Percentiles rank a stretch among this genome's conserved stretches.
Evolutionary conservation across 2,888 invertebrate species (phyloP).

Genomic region (Ophraella communa): DNA sequence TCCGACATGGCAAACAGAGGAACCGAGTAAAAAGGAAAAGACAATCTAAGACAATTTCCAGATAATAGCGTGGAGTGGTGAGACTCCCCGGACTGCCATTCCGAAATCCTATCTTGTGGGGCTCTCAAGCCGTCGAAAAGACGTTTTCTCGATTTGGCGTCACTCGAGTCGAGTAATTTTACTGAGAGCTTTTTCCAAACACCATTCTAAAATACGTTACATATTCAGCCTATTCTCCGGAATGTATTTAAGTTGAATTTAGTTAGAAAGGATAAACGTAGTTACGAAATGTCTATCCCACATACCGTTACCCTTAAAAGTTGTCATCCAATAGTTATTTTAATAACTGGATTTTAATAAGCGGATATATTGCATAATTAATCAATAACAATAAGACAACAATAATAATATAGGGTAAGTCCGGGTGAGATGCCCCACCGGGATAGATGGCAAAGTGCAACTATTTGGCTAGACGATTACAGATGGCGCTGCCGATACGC

Average conservation of each 20-base stretch:
- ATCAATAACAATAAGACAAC: too few relatives aligned
- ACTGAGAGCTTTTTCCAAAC: conserved; percentile 36
- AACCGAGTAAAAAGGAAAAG: conserved; percentile 27
- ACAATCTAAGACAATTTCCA: conserved; percentile 33
- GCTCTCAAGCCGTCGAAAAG: conserved; percentile 2
- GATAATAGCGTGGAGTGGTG: conserved; percentile 31
- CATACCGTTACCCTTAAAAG: too few relatives aligned
- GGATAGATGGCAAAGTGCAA: too few relatives aligned
- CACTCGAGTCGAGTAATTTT: conserved; percentile 43
- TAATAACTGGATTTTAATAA: too few relatives aligned
- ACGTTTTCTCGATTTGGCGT: conserved; percentile 33
- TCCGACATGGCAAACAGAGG: conserved; percentile 7
- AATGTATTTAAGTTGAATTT: conserved; percentile 5
- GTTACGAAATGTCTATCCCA: too few relatives aligned
- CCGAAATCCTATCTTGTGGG: conserved; percentile 46
- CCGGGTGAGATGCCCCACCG: too few relatives aligned
- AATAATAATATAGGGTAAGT: too few relatives aligned
- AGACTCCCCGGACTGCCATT: conserved; percentile 42
- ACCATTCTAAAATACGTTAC: conserved; percentile 37
- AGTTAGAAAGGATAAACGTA: too few relatives aligned
- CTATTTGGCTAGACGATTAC: too few relatives aligned
- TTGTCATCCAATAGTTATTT: too few relatives aligned
- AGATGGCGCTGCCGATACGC: too few relatives aligned
- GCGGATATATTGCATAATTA: too few relatives aligned
- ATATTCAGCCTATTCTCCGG: conserved; percentile 19